Conservation (phyloP, 2,797 vertebrate species). For the Cyprinella venusta region DNA sequence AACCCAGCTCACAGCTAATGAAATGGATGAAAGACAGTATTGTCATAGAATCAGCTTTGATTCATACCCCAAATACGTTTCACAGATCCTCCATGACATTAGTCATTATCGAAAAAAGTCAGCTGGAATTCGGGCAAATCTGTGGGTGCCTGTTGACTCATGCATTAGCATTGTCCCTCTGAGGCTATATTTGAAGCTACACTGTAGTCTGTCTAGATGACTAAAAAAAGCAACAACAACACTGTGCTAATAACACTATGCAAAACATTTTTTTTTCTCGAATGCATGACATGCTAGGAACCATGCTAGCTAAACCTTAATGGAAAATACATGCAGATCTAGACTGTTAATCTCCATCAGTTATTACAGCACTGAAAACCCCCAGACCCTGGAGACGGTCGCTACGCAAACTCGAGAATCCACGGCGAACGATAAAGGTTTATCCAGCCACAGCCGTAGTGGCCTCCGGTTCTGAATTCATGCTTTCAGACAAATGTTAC, state of each 20-base stretch:
- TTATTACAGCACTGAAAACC: slow-evolving; percentile 41
- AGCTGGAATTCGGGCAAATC: slow-evolving; percentile 55
- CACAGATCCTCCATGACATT: slow-evolving; percentile 55
- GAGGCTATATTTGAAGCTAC: slow-evolving; percentile 38
- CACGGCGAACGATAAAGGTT: slow-evolving; percentile 40
- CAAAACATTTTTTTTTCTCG: background rate
- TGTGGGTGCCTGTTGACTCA: slow-evolving; percentile 58
- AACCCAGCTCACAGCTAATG: background rate
- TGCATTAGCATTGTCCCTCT: slow-evolving; percentile 45
- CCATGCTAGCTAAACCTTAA: slow-evolving; percentile 30
- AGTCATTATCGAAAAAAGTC: slow-evolving; percentile 55
- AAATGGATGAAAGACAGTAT: slow-evolving; percentile 22
- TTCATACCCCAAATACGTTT: slow-evolving; percentile 43
- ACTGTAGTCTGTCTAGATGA: slow-evolving; percentile 42
- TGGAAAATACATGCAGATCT: slow-evolving; percentile 37
- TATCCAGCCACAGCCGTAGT: slow-evolving; percentile 17
- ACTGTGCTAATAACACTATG: slow-evolving; percentile 32
- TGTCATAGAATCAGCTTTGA: slow-evolving; percentile 41
- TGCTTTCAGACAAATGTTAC: slow-evolving; percentile 50
- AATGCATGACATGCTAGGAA: background rate
- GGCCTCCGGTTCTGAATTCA: slow-evolving; percentile 48
- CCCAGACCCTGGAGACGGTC: slow-evolving; percentile 20
- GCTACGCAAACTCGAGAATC: slow-evolving; percentile 2
- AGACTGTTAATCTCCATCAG: slow-evolving; percentile 40
- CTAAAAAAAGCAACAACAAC: slow-evolving; percentile 23